Evolutionary conservation across 2,888 invertebrate species (phyloP).

Genomic region (Tetranychus piercei): DNA sequence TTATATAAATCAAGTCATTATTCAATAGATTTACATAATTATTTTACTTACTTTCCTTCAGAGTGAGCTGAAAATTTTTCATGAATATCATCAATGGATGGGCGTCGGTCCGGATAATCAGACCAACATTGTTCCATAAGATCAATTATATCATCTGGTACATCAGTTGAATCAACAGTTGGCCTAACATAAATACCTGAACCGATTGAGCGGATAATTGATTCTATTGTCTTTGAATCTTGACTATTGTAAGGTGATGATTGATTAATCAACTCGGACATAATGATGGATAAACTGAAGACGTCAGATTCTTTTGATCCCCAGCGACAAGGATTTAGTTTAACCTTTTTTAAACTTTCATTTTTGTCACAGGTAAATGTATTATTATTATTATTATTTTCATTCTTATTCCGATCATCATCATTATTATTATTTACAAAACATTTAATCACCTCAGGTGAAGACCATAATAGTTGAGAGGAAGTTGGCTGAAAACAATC

Average conservation of each 20-base stretch:
- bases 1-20: too few relatives aligned
- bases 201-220: constrained; percentile 27
- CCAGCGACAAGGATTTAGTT: constrained; percentile 32
- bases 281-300: constrained; percentile 43
- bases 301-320: constrained; percentile 56
- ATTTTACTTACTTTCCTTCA: constrained; percentile 2
- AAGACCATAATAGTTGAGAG: constrained; percentile 45
- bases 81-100: constrained; percentile 31
- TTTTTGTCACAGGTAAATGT: too few relatives aligned
- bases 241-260: constrained; percentile 33
- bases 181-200: constrained; percentile 29
- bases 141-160: constrained; percentile 31
- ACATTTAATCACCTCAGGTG: constrained; percentile 52
- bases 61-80: not conserved
- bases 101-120: constrained; percentile 32
- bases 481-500: not conserved
- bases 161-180: constrained; percentile 25
- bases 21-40: not conserved
- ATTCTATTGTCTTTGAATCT: constrained; percentile 29
- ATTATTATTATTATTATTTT: too few relatives aligned
- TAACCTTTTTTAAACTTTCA: constrained; percentile 14
- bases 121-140: constrained; percentile 34
- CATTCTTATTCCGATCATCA: too few relatives aligned
- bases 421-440: constrained; percentile 28
- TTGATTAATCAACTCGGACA: constrained; percentile 33